Percentiles rank a stretch among this genome's conserved stretches.
Conservation (phyloP, 2,888 invertebrate species). For the Melieria crassipennis region DNA sequence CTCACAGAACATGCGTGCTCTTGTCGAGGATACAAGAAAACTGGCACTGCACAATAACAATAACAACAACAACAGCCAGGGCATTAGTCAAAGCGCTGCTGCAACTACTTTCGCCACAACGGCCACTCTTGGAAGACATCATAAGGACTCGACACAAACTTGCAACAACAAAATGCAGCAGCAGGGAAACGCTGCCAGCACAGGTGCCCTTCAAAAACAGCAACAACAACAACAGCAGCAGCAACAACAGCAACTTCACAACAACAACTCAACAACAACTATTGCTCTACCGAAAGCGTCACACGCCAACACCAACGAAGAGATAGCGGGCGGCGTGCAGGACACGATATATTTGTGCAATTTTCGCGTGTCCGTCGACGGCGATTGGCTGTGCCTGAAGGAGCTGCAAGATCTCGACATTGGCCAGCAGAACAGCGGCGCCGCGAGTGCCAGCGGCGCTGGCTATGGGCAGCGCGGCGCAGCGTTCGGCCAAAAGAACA, state of each 20-base stretch:
- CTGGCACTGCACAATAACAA: slow-evolving; percentile 50
- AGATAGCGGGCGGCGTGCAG: slow-evolving; percentile 76
- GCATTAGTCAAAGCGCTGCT: slow-evolving; percentile 33
- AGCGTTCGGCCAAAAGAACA: slow-evolving; percentile 50
- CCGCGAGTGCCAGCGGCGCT: slow-evolving; percentile 32
- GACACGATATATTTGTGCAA: slow-evolving; percentile 97
- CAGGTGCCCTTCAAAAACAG: slow-evolving; percentile 25
- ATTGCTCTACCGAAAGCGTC: slow-evolving; percentile 65
- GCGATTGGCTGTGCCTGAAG: slow-evolving; percentile 95
- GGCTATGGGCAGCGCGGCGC: slow-evolving; percentile 38
- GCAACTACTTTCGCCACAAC: slow-evolving; percentile 40
- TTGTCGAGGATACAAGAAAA: slow-evolving; percentile 61
- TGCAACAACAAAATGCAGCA: slow-evolving; percentile 50
- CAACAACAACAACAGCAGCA: slow-evolving; percentile 37
- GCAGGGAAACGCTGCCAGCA: slow-evolving; percentile 40
- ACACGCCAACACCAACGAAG: slow-evolving; percentile 65
- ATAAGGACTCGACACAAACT: slow-evolving; percentile 40
- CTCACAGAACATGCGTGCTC: slow-evolving; percentile 58
- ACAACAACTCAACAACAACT: slow-evolving; percentile 54
- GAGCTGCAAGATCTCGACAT: slow-evolving; percentile 93
- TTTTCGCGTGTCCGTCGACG: slow-evolving; percentile 96
- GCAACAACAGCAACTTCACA: slow-evolving; percentile 44
- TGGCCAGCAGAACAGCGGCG: slow-evolving; percentile 68
- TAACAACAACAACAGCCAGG: slow-evolving; percentile 50
- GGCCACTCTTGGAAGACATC: slow-evolving; percentile 27